Evolutionary conservation across 2,888 invertebrate genomes (phyloP), one percentile per base, ranked within the genome.

Genomic region (Caenorhabditis drosophilae): DNA sequence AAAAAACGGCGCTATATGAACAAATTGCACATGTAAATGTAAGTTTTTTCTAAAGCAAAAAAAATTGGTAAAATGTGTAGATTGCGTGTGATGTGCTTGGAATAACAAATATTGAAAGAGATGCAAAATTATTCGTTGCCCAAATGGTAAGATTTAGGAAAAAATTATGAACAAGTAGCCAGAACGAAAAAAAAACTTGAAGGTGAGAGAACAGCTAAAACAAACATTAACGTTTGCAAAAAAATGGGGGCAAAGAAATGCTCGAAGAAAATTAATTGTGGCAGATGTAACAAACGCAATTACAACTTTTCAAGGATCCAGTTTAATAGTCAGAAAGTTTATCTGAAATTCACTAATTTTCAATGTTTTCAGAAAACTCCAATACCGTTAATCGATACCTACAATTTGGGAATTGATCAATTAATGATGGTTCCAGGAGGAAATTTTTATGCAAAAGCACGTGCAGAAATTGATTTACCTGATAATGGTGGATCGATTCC

Each of bases 1-100:
- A n/a, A n/a, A n/a, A n/a, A n/a, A n/a, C n/a, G n/a, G n/a, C n/a
- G n/a, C n/a, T n/a, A n/a, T n/a, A n/a, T n/a, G n/a, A n/a, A n/a
- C n/a, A n/a, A n/a, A n/a, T n/a, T n/a, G n/a, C n/a, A n/a, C n/a
- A n/a, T n/a, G n/a, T n/a, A n/a, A n/a, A n/a, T n/a, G n/a, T n/a
- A n/a, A n/a, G n/a, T n/a, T n/a, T n/a, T n/a, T n/a, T n/a, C n/a
- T n/a, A n/a, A n/a, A n/a, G n/a, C n/a, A n/a, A n/a, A n/a, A n/a
- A n/a, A n/a, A n/a, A n/a, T n/a, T n/a, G n/a, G n/a, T n/a, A 31
- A 31, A 31, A 7, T 42, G 22, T 42, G 9, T 22, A 42, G 42
- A 42, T 23, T 9, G 12, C 27, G 2, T 57, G 57, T 23, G 63
- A 63, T 27, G 18, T 53, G 18, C 25, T 53, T 6, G 63, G 63